Evolutionary conservation across 2,888 invertebrate species (phyloP), one percentile per base, ranked within the genome.

Genomic region (Phytoseiulus persimilis): DNA sequence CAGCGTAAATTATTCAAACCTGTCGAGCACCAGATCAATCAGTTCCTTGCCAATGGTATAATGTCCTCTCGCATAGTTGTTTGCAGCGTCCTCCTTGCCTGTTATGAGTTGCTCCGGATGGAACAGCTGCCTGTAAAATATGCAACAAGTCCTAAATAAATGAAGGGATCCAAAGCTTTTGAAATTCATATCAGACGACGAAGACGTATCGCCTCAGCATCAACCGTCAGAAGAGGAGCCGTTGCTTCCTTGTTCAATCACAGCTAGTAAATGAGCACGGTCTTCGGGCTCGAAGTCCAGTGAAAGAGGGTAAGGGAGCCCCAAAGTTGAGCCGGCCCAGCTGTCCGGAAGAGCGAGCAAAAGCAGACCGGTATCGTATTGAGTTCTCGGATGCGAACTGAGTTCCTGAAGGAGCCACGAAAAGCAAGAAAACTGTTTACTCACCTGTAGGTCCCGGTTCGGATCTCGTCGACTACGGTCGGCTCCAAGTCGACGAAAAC

Each of bases 401-500:
- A 65, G 65, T 65, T 23, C 18, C 18, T 18, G 1, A 18, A 14
- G 65, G n/a, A n/a, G n/a, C n/a, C n/a, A n/a, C n/a, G n/a, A n/a
- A 65, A 65, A 65, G 65, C 23, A 65, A 28, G 28, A 65, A 65
- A 23, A 11, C 65, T 28, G 28, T 28, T 6, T 28, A 65, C 2
- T 83, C 31, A 83, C 83, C 83, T 31, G 33, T 83, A 83, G 83
- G 83, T 83, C 33, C 83, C 83, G 31, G 31, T 83, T 31, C 83
- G 83, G 31, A 83, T 83, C 31, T 83, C 83, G 83, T 83, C 83
- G 83, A 83, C 97, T 92, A 98, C 98, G 91, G 98, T 98, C 91
- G 98, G 98, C 93, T 98, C 98, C 93, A 98, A 94, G 93, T 98
- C 98, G 23, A 98, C 97, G 92, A 98, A 98, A 90, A 98, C 96